A percentile compares a stretch with the other conserved stretches of the same genome.
Evolutionary conservation across 2,888 invertebrate genomes (phyloP).

Genomic region (Amiota minor): DNA sequence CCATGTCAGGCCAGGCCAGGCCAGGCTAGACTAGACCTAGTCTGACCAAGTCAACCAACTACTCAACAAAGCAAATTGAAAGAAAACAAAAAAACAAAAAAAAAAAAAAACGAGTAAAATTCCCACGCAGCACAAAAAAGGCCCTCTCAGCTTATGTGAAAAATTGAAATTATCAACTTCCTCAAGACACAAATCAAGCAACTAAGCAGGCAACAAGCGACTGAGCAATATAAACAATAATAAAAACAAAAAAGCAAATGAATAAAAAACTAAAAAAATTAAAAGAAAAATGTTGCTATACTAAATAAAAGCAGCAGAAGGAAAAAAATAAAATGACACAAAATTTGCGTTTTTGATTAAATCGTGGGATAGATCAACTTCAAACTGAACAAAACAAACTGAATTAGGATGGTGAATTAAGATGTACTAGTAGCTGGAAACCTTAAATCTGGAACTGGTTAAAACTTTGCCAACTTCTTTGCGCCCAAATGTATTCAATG

Average conservation of each 20-base stretch:
- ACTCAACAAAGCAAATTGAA: neutral
- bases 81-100: neutral
- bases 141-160: conserved; percentile 23
- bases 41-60: conserved; percentile 9
- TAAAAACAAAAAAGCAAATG: conserved; percentile 31
- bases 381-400: neutral
- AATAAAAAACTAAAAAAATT: conserved; percentile 31
- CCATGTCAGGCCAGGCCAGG: neutral
- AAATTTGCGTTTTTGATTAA: conserved; percentile 67
- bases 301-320: neutral
- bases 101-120: conserved; percentile 21
- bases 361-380: conserved; percentile 62
- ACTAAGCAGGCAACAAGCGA: conserved; percentile 36
- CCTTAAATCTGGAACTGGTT: neutral
- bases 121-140: conserved; percentile 28
- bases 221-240: too few relatives aligned
- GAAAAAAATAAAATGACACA: conserved; percentile 18
- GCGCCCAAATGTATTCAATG: conserved; percentile 13
- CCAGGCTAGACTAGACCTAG: neutral
- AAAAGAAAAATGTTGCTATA: neutral
- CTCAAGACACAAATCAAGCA: conserved; percentile 42
- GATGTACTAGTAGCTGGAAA: neutral
- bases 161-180: conserved; percentile 51
- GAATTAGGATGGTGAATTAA: neutral
- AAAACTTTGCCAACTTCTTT: neutral